These are phyloP conservation scores for Zaprionus gabonicus DNA, from an alignment of 1,140 invertebrate genomes.

Conservation along the genomic window DNA sequence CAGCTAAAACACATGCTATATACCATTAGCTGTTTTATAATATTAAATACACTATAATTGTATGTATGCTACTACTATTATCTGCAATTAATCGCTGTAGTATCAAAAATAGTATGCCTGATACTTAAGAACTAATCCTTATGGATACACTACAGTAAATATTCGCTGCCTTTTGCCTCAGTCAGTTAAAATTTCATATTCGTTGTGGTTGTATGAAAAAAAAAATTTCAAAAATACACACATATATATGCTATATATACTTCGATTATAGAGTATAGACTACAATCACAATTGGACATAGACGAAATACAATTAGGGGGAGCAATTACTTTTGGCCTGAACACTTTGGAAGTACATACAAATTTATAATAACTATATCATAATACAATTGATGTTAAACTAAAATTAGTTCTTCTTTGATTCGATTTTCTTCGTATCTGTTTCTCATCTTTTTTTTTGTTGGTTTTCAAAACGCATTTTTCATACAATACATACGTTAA, in stretches of 20 bases:
- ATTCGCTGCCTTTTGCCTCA: constrained; percentile 74
- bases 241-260: constrained; percentile 18
- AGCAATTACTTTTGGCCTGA: constrained; percentile 74
- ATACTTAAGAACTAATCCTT: constrained; percentile 42
- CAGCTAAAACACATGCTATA: constrained; percentile 19
- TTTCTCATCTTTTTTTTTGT: constrained; percentile 28
- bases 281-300: constrained; percentile 51
- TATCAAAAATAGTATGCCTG: constrained; percentile 48
- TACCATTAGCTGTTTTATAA: neutral
- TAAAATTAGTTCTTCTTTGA: constrained; percentile 22
- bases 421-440: constrained; percentile 10
- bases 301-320: constrained; percentile 42
- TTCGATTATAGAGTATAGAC: constrained; percentile 35
- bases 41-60: neutral
- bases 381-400: constrained; percentile 59
- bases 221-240: constrained; percentile 16
- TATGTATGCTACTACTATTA: constrained; percentile 16
- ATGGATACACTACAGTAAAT: constrained; percentile 39
- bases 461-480: constrained; percentile 41
- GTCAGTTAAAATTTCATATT: constrained; percentile 70
- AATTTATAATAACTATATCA: constrained; percentile 52
- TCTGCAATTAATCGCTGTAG: constrained; percentile 27
- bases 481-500: constrained; percentile 37
- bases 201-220: constrained; percentile 49
- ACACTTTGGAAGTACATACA: constrained; percentile 74